Conservation (phyloP, 2,113 vertebrate species). For the Arothron firmamentum region DNA sequence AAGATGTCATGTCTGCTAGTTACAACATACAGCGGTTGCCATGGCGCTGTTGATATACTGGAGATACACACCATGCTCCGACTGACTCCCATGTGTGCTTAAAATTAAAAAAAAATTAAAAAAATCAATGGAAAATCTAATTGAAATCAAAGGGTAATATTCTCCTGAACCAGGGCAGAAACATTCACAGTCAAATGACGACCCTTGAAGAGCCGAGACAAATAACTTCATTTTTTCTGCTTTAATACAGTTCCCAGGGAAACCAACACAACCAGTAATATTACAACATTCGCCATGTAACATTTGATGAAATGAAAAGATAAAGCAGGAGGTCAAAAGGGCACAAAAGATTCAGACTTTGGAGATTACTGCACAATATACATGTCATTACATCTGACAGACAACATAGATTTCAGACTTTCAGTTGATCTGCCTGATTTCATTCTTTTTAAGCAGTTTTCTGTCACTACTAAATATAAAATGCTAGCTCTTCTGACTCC, state of each 20-base stretch:
- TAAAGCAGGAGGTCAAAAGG: neutral
- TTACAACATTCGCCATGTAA: neutral
- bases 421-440: no score
- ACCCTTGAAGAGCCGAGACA: neutral
- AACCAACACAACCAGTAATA: neutral
- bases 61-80: neutral
- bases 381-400: neutral
- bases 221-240: no score
- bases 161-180: neutral
- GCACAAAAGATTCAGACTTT: neutral
- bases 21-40: constrained; percentile 17
- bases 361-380: neutral
- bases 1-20: constrained; percentile 10
- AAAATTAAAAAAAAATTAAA: neutral
- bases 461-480: no score
- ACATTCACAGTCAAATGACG: no score
- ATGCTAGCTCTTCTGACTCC: neutral
- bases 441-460: no score
- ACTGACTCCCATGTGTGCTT: neutral
- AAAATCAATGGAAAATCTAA: constrained; percentile 9
- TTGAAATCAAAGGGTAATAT: constrained; percentile 11
- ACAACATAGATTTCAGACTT: neutral
- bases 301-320: neutral
- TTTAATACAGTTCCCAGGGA: neutral
- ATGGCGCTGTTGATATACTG: constrained; percentile 14